Evolutionary conservation across 2,888 invertebrate genomes (phyloP).

Genomic region (Diploptera punctata): DNA sequence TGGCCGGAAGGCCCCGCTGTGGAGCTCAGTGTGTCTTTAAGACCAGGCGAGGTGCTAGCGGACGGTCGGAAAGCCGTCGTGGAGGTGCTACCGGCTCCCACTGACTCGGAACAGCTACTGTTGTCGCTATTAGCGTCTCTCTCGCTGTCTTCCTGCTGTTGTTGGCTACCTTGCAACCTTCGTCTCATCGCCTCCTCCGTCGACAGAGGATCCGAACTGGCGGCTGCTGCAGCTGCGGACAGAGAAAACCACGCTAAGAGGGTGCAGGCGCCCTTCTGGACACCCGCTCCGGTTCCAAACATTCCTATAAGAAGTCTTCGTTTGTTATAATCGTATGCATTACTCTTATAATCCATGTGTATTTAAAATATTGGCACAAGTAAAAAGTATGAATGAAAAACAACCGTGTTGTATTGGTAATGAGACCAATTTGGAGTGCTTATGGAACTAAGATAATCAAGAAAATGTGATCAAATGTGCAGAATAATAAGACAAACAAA

Average conservation of each 20-base stretch:
- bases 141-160: conserved; percentile 48
- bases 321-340: too few relatives aligned
- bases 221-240: conserved; percentile 40
- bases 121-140: conserved; percentile 47
- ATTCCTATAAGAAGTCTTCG: too few relatives aligned
- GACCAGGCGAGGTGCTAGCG: conserved; percentile 40
- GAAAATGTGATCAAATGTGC: too few relatives aligned
- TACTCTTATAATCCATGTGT: too few relatives aligned
- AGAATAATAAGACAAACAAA: too few relatives aligned
- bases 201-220: conserved; percentile 44
- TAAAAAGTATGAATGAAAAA: too few relatives aligned
- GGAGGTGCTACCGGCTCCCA: conserved; percentile 47
- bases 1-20: conserved; percentile 58
- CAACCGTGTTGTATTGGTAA: too few relatives aligned
- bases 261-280: conserved; percentile 15
- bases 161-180: conserved; percentile 42
- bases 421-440: too few relatives aligned
- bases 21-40: conserved; percentile 50
- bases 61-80: conserved; percentile 46
- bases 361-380: too few relatives aligned
- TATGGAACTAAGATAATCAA: too few relatives aligned
- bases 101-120: conserved; percentile 53
- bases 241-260: conserved; percentile 43
- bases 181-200: conserved; percentile 48
- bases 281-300: conserved; percentile 10